These are phyloP conservation scores for Antechinus flavipes DNA, from an alignment of 2,113 vertebrate genomes.

Conservation along the genomic window DNA sequence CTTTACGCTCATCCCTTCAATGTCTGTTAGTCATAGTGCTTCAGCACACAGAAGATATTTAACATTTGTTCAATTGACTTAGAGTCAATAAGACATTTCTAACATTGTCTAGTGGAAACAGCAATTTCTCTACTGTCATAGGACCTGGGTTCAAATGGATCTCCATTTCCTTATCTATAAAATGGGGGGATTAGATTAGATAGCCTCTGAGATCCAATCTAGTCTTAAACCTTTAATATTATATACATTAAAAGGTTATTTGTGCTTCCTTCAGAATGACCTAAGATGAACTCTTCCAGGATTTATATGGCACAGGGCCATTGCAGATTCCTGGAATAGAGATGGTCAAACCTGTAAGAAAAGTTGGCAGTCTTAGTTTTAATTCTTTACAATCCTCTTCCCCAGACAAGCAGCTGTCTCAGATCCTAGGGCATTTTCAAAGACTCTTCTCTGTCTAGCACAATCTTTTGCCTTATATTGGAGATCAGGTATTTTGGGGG, in stretches of 20 bases:
- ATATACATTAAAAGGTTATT: not conserved
- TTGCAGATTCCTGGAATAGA: slow-evolving; percentile 49
- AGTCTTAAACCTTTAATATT: not conserved
- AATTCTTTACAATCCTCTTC: not conserved
- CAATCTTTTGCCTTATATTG: not conserved
- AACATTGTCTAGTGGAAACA: not conserved
- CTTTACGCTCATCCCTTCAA: not conserved
- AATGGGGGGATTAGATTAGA: not conserved
- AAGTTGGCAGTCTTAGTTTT: slow-evolving; percentile 31
- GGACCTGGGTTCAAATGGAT: not conserved
- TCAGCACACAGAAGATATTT: not conserved
- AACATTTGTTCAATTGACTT: not conserved
- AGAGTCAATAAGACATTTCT: not conserved
- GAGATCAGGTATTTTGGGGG: not conserved
- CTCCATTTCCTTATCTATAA: not conserved
- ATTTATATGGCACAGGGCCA: slow-evolving; percentile 53
- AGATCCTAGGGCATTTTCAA: not conserved
- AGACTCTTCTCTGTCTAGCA: not conserved
- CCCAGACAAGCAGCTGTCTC: not conserved
- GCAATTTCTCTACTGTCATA: not conserved
- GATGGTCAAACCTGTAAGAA: not conserved
- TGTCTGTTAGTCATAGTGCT: not conserved
- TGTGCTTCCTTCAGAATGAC: slow-evolving; percentile 53
- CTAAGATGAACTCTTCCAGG: slow-evolving; percentile 57
- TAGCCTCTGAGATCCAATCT: not conserved